phyloP scores from a whole-genome alignment of 2,888 invertebrate species.

The Protodeltote pygarga region DNA sequence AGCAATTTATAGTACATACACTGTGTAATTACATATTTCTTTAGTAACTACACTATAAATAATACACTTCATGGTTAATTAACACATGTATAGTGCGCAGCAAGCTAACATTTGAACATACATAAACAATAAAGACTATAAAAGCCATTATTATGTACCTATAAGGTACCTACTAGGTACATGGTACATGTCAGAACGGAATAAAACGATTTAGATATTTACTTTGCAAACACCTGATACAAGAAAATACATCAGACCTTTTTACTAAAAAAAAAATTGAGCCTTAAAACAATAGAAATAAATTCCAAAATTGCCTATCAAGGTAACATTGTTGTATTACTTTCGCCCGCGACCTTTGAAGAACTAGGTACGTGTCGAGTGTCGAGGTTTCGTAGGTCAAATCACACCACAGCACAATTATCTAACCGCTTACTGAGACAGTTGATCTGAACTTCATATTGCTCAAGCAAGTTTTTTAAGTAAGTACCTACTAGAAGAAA shows the following conservation, averaged over 20 bases:
- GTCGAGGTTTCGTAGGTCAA: conserved; percentile 48
- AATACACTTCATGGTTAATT: conserved; percentile 32
- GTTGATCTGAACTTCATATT: conserved; percentile 23
- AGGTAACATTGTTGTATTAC: conserved; percentile 24
- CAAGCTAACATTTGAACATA: conserved; percentile 22
- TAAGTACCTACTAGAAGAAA: conserved; percentile 6
- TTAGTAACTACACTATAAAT: conserved; percentile 21
- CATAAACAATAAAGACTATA: conserved; percentile 2
- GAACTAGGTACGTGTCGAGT: conserved; percentile 44
- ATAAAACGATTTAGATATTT: conserved; percentile 51
- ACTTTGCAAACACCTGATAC: conserved; percentile 32
- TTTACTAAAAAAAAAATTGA: conserved; percentile 7
- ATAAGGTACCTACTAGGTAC: background rate
- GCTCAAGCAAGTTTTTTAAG: conserved; percentile 11
- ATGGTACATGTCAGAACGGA: conserved; percentile 34
- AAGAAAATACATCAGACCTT: conserved; percentile 24
- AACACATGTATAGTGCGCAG: conserved; percentile 25
- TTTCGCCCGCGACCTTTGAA: conserved; percentile 50
- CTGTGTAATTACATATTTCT: conserved; percentile 10
- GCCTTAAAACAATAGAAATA: conserved; percentile 23
- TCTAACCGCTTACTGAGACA: conserved; percentile 43
- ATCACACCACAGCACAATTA: conserved; percentile 43
- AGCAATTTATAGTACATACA: conserved; percentile 7
- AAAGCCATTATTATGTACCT: conserved; percentile 30
- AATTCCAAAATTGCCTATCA: conserved; percentile 20